Conservation (phyloP, 2,113 vertebrate species). For the Trichechus manatus region DNA sequence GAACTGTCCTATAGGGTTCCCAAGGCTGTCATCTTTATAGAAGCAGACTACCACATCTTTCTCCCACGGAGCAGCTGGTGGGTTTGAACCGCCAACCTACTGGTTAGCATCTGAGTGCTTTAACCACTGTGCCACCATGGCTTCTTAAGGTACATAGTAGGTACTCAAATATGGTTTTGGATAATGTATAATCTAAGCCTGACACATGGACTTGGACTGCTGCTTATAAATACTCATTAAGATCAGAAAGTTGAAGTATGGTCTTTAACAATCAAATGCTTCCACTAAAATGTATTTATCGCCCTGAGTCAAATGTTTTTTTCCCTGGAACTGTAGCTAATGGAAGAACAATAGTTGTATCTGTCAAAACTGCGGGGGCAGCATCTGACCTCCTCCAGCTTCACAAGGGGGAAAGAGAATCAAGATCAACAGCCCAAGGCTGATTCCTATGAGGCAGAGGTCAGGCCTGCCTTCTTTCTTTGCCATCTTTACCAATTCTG, state of each 20-base stretch:
- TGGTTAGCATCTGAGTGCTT: background rate
- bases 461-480: too few species aligned
- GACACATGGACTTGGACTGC: background rate
- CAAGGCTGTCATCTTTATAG: background rate
- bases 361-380: too few species aligned
- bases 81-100: background rate
- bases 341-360: background rate
- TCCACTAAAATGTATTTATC: background rate
- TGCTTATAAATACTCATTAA: background rate
- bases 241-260: background rate
- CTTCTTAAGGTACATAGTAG: background rate
- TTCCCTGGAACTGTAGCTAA: background rate
- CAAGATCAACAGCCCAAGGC: too few species aligned
- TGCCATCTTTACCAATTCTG: too few species aligned
- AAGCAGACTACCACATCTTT: background rate
- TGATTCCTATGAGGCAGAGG: too few species aligned
- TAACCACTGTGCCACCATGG: background rate
- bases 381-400: too few species aligned
- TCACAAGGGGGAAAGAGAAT: too few species aligned
- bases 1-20: background rate
- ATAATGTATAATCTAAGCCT: background rate
- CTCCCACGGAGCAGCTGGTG: background rate
- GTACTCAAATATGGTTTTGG: background rate
- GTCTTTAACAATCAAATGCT: background rate
- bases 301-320: background rate